These are phyloP conservation scores for Plecotus auritus DNA, from an alignment of 2,113 vertebrate genomes.

Conservation along the genomic window DNA sequence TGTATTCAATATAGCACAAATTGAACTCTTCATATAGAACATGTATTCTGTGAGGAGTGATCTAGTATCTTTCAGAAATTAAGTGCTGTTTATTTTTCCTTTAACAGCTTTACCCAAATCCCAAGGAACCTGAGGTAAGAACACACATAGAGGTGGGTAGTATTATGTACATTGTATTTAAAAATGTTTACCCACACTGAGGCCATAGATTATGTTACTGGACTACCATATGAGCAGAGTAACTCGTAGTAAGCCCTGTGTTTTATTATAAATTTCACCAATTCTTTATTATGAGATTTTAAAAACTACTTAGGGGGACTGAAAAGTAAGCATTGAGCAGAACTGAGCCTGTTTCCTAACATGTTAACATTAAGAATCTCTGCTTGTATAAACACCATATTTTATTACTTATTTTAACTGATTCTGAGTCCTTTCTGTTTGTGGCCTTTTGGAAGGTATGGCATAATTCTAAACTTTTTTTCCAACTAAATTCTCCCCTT, in stretches of 20 bases:
- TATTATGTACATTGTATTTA: constrained; percentile 66
- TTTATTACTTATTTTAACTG: constrained; percentile 29
- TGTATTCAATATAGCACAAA: background rate
- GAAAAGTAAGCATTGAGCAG: background rate
- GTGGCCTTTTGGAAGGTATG: background rate
- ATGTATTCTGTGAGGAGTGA: constrained; percentile 35
- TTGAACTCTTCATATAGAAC: constrained; percentile 17
- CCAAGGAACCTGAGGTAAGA: constrained; percentile 83
- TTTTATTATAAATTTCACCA: constrained; percentile 22
- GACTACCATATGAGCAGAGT: background rate
- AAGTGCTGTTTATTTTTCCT: constrained; percentile 76
- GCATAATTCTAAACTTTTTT: background rate
- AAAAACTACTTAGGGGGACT: constrained; percentile 42
- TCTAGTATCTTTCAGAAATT: constrained; percentile 41
- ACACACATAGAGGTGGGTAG: constrained; percentile 45
- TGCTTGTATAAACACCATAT: background rate
- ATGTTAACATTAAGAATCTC: background rate
- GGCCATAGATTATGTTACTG: background rate
- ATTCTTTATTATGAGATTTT: constrained; percentile 32
- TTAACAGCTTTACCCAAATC: constrained; percentile 83
- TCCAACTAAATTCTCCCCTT: background rate
- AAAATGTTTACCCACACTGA: constrained; percentile 52
- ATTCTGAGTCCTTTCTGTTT: constrained; percentile 21
- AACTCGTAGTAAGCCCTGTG: background rate
- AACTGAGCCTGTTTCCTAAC: background rate